Evolutionary conservation across 2,888 invertebrate species (phyloP), one percentile per base, ranked within the genome.

Genomic region (Hymenopus coronatus): DNA sequence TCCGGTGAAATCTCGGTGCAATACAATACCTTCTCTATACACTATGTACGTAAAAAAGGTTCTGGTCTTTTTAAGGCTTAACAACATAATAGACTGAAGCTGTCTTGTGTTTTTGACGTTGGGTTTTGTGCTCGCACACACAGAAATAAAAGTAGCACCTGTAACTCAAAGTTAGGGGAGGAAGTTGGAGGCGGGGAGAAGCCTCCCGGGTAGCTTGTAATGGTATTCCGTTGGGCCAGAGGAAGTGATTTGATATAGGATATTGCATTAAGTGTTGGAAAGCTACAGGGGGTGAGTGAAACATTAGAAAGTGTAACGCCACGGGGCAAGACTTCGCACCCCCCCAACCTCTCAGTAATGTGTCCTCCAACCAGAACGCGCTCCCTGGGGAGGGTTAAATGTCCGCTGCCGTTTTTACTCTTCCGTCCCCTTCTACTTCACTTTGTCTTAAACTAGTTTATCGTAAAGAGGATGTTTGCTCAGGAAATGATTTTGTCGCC

Each of bases 211-310:
- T 70, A 82, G 30, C 82, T 27, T 87, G 87, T 82, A 87, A 87
- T 40, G 40, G 87, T 40, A 82, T 27, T 87, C 54, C 27, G 81
- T 28, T 86, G 82, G n/a, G 82, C 28, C 25, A n/a, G 87, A 87
- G 28, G 82, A 89, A 83, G 85, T 88, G 89, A 89, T 89, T 89
- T 88, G 88, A 89, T 87, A 87, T 89, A 88, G 89, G 89, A 89
- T 88, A 88, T 89, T 89, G 83, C 88, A 85, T 70, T 89, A 89
- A 89, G 46, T 89, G 89, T 85, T 88, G 82, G 33, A 87, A 87
- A 40, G 87, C 87, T 87, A 70, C 54, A 70, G 20, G 54, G 54
- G 54, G 54, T 70, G 54, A 70, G 54, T 70, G 87, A 40, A 87
- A 87, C 87, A 87, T 87, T 87, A 87, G 87, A 87, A 87, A 87